Conservation (phyloP, 2,113 vertebrate genomes). For the Saccopteryx leptura region DNA sequence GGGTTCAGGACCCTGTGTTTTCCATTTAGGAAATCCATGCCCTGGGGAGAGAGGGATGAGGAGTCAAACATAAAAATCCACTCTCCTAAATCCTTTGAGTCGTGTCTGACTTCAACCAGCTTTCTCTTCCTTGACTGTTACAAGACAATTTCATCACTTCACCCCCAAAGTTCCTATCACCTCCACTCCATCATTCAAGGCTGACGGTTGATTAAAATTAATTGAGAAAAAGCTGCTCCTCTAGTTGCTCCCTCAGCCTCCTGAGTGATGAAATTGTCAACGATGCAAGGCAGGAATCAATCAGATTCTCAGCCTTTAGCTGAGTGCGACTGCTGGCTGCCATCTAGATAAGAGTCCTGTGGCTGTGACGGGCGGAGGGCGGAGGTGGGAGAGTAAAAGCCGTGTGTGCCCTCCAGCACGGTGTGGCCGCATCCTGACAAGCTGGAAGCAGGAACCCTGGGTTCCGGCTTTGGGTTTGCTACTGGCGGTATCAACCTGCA, state of each 20-base stretch:
- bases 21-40: neutral
- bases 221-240: slow-evolving; percentile 53
- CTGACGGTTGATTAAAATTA: slow-evolving; percentile 75
- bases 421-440: neutral
- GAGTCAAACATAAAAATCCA: neutral
- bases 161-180: neutral
- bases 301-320: slow-evolving; percentile 23
- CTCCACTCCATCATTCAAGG: slow-evolving; percentile 31
- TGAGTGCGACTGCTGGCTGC: neutral
- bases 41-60: neutral
- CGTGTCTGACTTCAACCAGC: neutral
- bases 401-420: neutral
- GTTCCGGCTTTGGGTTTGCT: neutral
- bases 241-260: slow-evolving; percentile 15
- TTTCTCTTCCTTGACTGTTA: slow-evolving; percentile 12
- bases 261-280: slow-evolving; percentile 66
- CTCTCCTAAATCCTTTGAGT: neutral
- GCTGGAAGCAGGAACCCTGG: neutral
- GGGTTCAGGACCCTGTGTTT: neutral
- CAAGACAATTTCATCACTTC: slow-evolving; percentile 35
- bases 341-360: neutral
- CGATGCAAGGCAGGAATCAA: neutral
- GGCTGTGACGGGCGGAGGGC: too few species aligned
- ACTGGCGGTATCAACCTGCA: accelerated
- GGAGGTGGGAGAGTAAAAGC: neutral